phyloP scores from a whole-genome alignment of 2,113 vertebrate genomes.

The Gymnarchus niloticus region DNA sequence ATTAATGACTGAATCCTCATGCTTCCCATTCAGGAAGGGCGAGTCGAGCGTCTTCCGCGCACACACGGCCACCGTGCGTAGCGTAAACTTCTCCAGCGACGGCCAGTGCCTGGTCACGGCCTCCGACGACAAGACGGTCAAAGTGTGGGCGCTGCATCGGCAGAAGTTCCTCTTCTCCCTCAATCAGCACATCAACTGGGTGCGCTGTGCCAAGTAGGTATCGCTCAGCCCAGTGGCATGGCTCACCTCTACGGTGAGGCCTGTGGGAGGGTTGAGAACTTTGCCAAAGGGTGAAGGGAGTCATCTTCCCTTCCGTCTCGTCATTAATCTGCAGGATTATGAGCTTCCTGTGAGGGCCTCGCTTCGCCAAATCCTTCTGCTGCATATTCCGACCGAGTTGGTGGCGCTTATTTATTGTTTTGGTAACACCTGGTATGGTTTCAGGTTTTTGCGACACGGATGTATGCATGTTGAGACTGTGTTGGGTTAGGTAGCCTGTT shows the following conservation, averaged over 20 bases:
- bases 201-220: slow-evolving; percentile 87
- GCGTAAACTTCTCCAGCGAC: slow-evolving; percentile 83
- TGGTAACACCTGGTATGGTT: not conserved
- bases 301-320: not conserved
- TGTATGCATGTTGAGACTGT: not conserved
- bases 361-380: not conserved
- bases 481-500: not conserved
- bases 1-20: slow-evolving; percentile 21
- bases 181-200: slow-evolving; percentile 94
- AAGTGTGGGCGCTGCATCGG: slow-evolving; percentile 89
- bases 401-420: not conserved
- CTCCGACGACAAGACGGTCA: slow-evolving; percentile 92
- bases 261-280: not conserved
- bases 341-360: not conserved
- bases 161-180: slow-evolving; percentile 94
- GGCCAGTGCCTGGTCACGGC: slow-evolving; percentile 86
- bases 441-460: not conserved
- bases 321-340: not conserved
- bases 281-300: not conserved
- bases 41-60: slow-evolving; percentile 84
- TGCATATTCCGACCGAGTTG: not conserved
- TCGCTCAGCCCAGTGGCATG: not conserved
- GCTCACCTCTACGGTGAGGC: no score
- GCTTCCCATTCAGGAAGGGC: slow-evolving; percentile 70
- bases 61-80: slow-evolving; percentile 83